A percentile compares a stretch with the other conserved stretches of the same genome.
These are phyloP conservation scores for Marasmarcha lunaedactyla DNA, from an alignment of 2,888 invertebrate genomes.

Conservation along the genomic window DNA sequence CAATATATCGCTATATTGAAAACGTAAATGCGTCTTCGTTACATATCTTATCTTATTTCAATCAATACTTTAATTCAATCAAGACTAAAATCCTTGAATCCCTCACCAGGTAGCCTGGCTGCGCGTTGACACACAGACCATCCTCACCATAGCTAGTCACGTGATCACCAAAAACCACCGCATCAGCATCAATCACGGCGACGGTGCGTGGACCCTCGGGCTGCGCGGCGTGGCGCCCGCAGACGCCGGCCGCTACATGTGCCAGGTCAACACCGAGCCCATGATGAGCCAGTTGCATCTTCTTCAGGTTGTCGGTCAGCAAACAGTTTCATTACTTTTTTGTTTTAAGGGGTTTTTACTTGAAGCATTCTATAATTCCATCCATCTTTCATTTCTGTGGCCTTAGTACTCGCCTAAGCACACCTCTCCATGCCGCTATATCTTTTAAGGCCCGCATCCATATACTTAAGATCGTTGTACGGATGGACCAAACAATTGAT, in stretches of 20 bases:
- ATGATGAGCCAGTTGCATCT: slow-evolving; percentile 64
- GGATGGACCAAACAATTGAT: no score
- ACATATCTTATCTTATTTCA: no score
- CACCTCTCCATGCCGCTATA: no score
- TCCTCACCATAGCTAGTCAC: slow-evolving; percentile 88
- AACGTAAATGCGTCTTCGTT: no score
- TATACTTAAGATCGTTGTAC: no score
- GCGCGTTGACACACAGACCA: slow-evolving; percentile 90
- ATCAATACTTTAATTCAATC: no score
- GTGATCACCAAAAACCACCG: slow-evolving; percentile 92
- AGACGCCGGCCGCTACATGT: slow-evolving; percentile 88
- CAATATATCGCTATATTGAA: no score
- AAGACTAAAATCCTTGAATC: not conserved
- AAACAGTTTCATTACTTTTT: slow-evolving; percentile 7
- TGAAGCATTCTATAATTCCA: not conserved
- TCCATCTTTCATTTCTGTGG: not conserved
- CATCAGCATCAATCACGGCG: slow-evolving; percentile 82
- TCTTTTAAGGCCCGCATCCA: no score
- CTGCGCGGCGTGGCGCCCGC: slow-evolving; percentile 82
- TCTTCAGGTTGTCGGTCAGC: slow-evolving; percentile 55
- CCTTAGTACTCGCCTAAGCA: no score
- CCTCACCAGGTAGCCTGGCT: slow-evolving; percentile 86
- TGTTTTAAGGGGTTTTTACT: no score
- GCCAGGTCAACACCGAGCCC: slow-evolving; percentile 64
- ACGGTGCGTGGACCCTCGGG: slow-evolving; percentile 85